Evolutionary conservation across 1,140 invertebrate species (phyloP).

Genomic region (Paracyclopina nana): DNA sequence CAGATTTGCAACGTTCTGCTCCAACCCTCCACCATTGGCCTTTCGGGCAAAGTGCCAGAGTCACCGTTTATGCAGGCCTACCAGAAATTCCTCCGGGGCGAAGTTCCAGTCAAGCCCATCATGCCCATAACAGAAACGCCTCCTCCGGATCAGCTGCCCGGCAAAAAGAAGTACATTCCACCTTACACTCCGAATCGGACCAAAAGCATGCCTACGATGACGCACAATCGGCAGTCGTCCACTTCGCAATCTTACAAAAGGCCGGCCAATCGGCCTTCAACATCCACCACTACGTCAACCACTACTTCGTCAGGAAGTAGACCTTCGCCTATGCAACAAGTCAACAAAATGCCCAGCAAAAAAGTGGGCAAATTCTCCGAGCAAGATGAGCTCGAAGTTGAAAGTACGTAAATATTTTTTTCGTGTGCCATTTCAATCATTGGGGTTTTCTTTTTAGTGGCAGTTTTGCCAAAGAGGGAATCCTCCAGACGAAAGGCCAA

Average conservation of each 20-base stretch:
- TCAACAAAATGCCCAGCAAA: background rate
- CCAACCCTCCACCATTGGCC: slow-evolving; percentile 6
- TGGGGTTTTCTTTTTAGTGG: too few relatives aligned
- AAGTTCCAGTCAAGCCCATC: background rate
- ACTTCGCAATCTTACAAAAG: background rate
- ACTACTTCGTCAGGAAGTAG: background rate
- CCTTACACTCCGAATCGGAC: slow-evolving; percentile 1
- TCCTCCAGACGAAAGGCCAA: background rate
- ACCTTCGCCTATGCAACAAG: background rate
- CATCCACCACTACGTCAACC: background rate
- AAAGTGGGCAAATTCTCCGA: too few relatives aligned
- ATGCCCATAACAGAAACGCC: background rate
- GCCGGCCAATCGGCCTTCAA: background rate
- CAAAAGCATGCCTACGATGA: background rate
- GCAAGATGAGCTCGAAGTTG: too few relatives aligned
- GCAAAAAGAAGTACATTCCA: slow-evolving; percentile 2
- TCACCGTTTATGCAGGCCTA: background rate
- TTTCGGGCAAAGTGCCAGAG: slow-evolving; percentile 1
- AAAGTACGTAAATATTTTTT: too few relatives aligned
- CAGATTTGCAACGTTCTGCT: slow-evolving; percentile 5
- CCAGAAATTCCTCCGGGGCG: background rate
- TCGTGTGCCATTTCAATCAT: too few relatives aligned
- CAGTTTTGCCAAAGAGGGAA: background rate
- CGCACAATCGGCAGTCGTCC: background rate
- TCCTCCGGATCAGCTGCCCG: background rate